Evolutionary conservation across 2,888 invertebrate species (phyloP), one percentile per base, ranked within the genome.

Genomic region (Smittia sp.): DNA sequence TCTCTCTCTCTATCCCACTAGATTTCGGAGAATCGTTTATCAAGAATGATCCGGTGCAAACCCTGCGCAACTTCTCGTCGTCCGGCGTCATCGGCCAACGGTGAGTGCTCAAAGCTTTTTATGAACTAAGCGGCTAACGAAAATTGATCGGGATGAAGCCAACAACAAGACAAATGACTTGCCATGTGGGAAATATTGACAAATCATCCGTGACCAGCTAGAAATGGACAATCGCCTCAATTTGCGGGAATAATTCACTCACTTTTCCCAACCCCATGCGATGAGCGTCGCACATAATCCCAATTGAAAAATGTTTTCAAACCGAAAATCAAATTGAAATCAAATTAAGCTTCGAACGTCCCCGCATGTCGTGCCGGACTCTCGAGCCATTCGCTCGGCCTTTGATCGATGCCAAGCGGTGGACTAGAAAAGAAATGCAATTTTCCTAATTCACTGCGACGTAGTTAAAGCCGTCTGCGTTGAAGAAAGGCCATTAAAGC

Each of bases 21-120:
- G 73, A 73, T 73, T 65, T 73, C 25, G 73, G 73, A 20, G 73
- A 73, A 4, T 63, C 52, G 27, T 65, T 73, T 73, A 73, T 73
- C 39, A 73, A 73, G 25, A 73, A 73, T 65, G 65, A 73, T 65
- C 73, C 73, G 9, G 73, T 73, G 41, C 41, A 63, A 22, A 65
- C 73, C 18, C 32, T 73, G 24, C 73, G 73, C 15, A 73, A 73
- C 32, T 65, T 73, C 32, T 65, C 73, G 63, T 27, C 39, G 41
- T 73, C 73, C 4, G 15, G n/a, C 13, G 11, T 41, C 62, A 41
- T 46, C 15, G 27, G 73, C 38, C 73, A 65, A 20, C 24, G 73
- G 73, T 73, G 65, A 73, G 73, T 73, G 11, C 32, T 4, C 22
- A 15, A 25, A 52, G 9, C 22, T 54, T 25, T 20, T 24, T 67